phyloP scores from a whole-genome alignment of 2,888 invertebrate genomes.

The Callosobruchus maculatus region DNA sequence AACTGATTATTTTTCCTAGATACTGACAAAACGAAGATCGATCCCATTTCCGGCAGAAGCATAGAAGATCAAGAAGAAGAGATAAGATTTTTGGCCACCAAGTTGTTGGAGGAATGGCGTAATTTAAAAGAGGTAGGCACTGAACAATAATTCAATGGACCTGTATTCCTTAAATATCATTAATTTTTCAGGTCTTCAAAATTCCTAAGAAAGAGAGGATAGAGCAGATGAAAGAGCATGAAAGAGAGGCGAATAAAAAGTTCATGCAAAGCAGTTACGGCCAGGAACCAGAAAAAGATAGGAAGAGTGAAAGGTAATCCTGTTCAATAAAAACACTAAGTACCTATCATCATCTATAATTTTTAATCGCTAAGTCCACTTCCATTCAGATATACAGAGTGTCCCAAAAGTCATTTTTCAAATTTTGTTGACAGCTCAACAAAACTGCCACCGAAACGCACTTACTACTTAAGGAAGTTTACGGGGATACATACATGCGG shows the following conservation, averaged over 20 bases:
- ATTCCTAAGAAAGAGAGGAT: conserved; percentile 93
- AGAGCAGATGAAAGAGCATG: conserved; percentile 94
- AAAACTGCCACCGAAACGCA: too few relatives aligned
- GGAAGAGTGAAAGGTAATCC: conserved; percentile 14
- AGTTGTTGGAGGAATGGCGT: conserved; percentile 72
- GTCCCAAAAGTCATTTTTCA: too few relatives aligned
- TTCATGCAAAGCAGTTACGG: conserved; percentile 34
- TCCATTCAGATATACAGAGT: too few relatives aligned
- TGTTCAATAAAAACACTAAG: background rate
- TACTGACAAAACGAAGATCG: background rate
- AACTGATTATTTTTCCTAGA: background rate
- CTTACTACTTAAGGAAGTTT: too few relatives aligned
- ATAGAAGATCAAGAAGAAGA: conserved; percentile 46
- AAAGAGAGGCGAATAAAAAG: conserved; percentile 76
- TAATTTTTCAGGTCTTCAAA: conserved; percentile 58
- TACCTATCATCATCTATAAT: too few relatives aligned
- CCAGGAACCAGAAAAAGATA: conserved; percentile 26
- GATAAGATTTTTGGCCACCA: conserved; percentile 58
- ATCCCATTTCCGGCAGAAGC: conserved; percentile 10
- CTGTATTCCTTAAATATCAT: background rate
- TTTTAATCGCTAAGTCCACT: too few relatives aligned
- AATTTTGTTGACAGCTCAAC: too few relatives aligned
- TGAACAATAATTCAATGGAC: background rate
- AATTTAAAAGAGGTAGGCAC: conserved; percentile 59
- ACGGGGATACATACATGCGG: too few relatives aligned